A percentile compares a stretch with the other conserved stretches of the same genome.
phyloP scores from a whole-genome alignment of 2,113 vertebrate genomes.

The Rhynchopsitta pachyrhyncha region DNA sequence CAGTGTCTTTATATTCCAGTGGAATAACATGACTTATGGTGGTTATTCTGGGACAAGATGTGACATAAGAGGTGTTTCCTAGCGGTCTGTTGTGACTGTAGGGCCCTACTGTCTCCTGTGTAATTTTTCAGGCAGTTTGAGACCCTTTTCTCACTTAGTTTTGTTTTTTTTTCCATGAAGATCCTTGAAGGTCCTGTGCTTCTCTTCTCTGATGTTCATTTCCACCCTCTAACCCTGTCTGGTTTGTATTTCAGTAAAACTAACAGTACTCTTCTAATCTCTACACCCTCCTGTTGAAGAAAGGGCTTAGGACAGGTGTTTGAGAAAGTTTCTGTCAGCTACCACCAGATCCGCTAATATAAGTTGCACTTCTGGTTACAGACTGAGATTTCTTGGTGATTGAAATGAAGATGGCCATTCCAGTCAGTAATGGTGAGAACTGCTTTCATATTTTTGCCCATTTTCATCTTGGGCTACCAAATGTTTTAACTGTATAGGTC shows the following conservation, averaged over 20 bases:
- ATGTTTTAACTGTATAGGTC: neutral
- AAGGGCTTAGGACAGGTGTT: neutral
- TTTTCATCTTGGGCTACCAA: neutral
- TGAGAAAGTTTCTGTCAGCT: neutral
- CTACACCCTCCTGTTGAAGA: neutral
- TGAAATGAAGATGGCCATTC: constrained; percentile 60
- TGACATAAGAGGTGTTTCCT: neutral
- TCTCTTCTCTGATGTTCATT: neutral
- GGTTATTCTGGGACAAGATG: neutral
- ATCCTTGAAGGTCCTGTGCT: neutral
- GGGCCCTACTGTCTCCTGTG: neutral
- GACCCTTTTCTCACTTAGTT: neutral
- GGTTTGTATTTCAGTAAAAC: neutral
- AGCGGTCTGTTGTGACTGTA: neutral
- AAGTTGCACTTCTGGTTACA: constrained; percentile 55
- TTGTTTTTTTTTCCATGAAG: neutral
- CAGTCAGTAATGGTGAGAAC: constrained; percentile 63
- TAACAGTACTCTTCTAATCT: neutral
- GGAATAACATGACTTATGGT: neutral
- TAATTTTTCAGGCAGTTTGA: neutral
- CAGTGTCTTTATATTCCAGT: neutral
- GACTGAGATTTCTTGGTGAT: constrained; percentile 59
- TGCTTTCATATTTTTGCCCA: neutral
- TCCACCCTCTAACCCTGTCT: neutral
- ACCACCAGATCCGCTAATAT: neutral